A percentile compares a stretch with the other conserved stretches of the same genome.
Evolutionary conservation across 1,140 invertebrate species (phyloP).

Genomic region (Zaprionus tsacasi): DNA sequence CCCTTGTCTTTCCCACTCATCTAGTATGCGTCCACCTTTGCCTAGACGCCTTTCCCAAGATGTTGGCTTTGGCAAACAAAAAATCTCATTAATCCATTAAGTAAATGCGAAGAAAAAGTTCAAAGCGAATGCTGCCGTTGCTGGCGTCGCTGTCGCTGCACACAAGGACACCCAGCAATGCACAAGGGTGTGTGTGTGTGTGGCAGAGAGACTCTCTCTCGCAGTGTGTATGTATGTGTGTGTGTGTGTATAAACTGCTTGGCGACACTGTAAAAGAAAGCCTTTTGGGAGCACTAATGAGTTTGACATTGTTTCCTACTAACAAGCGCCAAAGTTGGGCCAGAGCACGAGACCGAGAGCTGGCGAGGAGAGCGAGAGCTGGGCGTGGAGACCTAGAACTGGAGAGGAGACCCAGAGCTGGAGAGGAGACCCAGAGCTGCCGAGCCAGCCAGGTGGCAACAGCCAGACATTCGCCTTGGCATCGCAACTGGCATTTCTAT

Average conservation of each 20-base stretch:
- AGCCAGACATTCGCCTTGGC: constrained; percentile 72
- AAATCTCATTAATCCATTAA: constrained; percentile 83
- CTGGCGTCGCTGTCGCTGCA: constrained; percentile 15
- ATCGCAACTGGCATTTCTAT: constrained; percentile 76
- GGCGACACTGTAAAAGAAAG: constrained; percentile 76
- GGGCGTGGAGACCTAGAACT: neutral
- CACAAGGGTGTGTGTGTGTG: constrained; percentile 38
- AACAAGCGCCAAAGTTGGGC: constrained; percentile 76
- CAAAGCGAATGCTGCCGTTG: constrained; percentile 64
- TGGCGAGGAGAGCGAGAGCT: neutral
- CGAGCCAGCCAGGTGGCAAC: constrained; percentile 45
- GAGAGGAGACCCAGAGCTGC: too few relatives aligned
- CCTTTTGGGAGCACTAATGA: constrained; percentile 83
- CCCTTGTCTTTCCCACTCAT: constrained; percentile 31
- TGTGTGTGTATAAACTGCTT: constrained; percentile 56
- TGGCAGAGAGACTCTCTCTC: constrained; percentile 7
- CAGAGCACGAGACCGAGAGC: constrained; percentile 14
- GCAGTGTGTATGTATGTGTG: constrained; percentile 34
- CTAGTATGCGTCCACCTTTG: constrained; percentile 7
- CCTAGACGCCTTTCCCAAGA: constrained; percentile 55
- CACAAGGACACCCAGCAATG: constrained; percentile 45
- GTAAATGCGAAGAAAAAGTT: constrained; percentile 81
- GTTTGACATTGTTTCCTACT: constrained; percentile 82
- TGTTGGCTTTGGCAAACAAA: constrained; percentile 80
- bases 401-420: constrained; percentile 38